phyloP scores from a whole-genome alignment of 2,888 invertebrate species.

The Ephialtes manifestator region DNA sequence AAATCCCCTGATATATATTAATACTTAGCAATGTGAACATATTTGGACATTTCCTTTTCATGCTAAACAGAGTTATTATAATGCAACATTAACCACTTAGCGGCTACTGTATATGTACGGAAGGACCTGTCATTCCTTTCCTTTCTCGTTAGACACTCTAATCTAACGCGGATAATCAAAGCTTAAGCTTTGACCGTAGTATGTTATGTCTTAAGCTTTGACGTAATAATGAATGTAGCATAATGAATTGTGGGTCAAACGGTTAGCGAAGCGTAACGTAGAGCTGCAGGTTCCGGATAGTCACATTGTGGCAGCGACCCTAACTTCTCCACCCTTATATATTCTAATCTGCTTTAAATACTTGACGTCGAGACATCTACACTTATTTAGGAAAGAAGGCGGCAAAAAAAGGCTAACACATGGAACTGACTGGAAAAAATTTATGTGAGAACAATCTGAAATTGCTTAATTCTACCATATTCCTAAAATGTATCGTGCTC shows the following conservation, averaged over 20 bases:
- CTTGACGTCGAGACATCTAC: too few species aligned
- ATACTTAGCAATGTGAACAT: neutral
- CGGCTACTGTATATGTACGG: neutral
- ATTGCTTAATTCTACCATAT: too few species aligned
- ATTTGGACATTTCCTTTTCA: neutral
- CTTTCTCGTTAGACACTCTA: neutral
- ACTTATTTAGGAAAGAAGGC: too few species aligned
- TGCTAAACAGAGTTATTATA: neutral
- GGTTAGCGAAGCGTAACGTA: slow-evolving; percentile 28
- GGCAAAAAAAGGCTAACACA: too few species aligned
- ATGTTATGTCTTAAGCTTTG: slow-evolving; percentile 29
- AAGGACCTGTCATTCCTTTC: neutral
- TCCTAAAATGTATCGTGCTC: too few species aligned
- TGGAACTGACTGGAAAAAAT: too few species aligned
- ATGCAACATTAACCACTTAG: neutral
- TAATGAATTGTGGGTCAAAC: slow-evolving; percentile 37
- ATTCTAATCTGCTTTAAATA: too few species aligned
- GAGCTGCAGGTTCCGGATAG: slow-evolving; percentile 1
- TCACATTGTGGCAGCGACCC: slow-evolving; percentile 17
- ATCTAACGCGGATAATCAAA: neutral
- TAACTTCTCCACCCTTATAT: too few species aligned
- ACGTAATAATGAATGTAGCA: slow-evolving; percentile 37
- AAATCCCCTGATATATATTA: neutral
- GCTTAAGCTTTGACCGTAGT: slow-evolving; percentile 29
- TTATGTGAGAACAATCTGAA: too few species aligned